phyloP scores from a whole-genome alignment of 2,888 invertebrate species.

The Chymomyza amoena region DNA sequence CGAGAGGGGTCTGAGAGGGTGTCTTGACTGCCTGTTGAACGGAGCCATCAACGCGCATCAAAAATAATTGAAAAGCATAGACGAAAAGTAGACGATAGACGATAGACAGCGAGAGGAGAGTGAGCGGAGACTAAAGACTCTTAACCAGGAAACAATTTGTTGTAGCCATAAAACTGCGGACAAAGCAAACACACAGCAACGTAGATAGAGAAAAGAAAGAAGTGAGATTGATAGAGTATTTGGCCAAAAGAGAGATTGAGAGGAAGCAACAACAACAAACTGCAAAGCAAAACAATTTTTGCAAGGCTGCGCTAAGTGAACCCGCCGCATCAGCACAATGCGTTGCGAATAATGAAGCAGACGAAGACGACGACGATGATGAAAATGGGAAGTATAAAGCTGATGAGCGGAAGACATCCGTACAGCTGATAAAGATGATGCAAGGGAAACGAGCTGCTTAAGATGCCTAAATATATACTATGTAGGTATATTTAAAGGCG shows the following conservation, averaged over 20 bases:
- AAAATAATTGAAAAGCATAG: conserved; percentile 34
- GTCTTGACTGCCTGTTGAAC: neutral
- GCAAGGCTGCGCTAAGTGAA: conserved; percentile 14
- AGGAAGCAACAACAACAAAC: neutral
- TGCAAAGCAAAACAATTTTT: conserved; percentile 24
- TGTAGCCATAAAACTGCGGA: conserved; percentile 18
- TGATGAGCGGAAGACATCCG: neutral
- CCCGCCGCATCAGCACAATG: conserved; percentile 36
- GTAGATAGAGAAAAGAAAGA: neutral
- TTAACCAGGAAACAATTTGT: conserved; percentile 33
- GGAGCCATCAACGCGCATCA: conserved; percentile 7
- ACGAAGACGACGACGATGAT: neutral
- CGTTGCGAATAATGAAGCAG: neutral
- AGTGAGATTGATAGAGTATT: no score
- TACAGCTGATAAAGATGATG: neutral
- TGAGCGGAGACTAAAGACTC: neutral
- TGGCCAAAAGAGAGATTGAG: neutral
- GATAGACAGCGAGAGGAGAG: neutral
- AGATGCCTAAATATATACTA: conserved; percentile 16
- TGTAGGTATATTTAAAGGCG: conserved; percentile 22
- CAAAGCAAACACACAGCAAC: neutral
- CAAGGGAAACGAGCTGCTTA: conserved; percentile 17
- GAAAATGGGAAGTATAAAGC: neutral
- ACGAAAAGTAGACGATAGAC: neutral
- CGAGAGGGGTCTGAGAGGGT: no score